Conservation (phyloP, 2,797 vertebrate species). For the Austrolebias charrua region DNA sequence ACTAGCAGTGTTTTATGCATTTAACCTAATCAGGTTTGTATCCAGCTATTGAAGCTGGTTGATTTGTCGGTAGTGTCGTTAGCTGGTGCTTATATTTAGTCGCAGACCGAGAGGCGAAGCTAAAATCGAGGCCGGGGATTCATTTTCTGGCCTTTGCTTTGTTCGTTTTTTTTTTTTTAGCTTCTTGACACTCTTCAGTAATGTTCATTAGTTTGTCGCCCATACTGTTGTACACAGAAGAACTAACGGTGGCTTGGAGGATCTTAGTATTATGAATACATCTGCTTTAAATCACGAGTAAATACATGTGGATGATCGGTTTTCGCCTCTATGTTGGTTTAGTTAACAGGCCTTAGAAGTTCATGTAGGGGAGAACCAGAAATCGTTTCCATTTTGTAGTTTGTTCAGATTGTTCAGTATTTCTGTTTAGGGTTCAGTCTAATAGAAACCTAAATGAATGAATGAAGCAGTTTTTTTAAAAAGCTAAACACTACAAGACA, state of each 20-base stretch:
- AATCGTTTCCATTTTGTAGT: constrained; percentile 10
- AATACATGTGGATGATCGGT: constrained; percentile 6
- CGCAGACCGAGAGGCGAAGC: constrained; percentile 28
- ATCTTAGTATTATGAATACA: background rate
- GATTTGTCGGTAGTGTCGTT: background rate
- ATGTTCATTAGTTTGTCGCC: fast-evolving
- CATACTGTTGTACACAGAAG: background rate
- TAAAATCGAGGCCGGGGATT: constrained; percentile 72
- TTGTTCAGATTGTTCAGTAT: background rate
- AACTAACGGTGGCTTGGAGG: fast-evolving
- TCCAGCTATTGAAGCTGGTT: background rate
- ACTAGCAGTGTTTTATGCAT: fast-evolving
- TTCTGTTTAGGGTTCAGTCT: background rate
- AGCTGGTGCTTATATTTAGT: constrained; percentile 11
- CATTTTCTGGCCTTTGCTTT: constrained; percentile 68
- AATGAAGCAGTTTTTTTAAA: background rate
- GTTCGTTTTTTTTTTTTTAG: constrained; percentile 44
- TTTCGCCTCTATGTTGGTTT: constrained; percentile 2
- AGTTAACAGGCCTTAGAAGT: constrained; percentile 54
- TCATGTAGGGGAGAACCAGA: constrained; percentile 35
- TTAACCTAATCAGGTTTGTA: fast-evolving
- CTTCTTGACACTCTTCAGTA: constrained; percentile 1
- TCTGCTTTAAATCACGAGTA: background rate
- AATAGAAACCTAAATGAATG: background rate
- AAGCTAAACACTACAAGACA: background rate